Percentiles rank a stretch among this genome's conserved stretches.
phyloP scores from a whole-genome alignment of 2,797 vertebrate genomes.

The Scolopax rusticola region DNA sequence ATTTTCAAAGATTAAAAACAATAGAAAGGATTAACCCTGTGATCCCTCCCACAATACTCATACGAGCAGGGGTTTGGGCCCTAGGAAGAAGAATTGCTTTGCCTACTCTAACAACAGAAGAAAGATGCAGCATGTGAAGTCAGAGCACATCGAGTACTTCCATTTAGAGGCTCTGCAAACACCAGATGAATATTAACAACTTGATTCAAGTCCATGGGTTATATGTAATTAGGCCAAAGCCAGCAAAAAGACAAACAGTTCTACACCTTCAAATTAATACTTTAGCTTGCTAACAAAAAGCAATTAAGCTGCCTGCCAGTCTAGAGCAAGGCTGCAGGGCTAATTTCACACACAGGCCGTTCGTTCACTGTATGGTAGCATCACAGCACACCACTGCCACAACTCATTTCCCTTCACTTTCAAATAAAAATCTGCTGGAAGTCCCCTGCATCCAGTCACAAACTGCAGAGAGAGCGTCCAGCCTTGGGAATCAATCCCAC shows the following conservation, averaged over 20 bases:
- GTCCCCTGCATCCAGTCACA: neutral
- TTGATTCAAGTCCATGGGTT: slow-evolving; percentile 52
- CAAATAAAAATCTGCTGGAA: neutral
- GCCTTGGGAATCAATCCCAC: neutral
- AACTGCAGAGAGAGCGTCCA: neutral
- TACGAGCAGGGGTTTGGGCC: neutral
- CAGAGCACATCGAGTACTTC: slow-evolving; percentile 27
- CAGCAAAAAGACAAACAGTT: slow-evolving; percentile 67
- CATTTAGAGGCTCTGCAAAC: slow-evolving; percentile 34
- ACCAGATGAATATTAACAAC: slow-evolving; percentile 62
- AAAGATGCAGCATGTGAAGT: slow-evolving; percentile 12
- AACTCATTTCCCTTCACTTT: neutral
- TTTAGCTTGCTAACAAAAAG: slow-evolving; percentile 58
- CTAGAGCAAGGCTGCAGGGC: neutral
- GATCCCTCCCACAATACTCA: neutral
- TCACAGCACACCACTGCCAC: neutral
- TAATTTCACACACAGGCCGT: neutral
- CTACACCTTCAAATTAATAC: slow-evolving; percentile 50
- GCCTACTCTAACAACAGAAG: neutral
- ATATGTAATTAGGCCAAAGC: slow-evolving; percentile 65
- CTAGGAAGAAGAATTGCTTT: neutral
- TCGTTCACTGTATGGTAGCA: neutral
- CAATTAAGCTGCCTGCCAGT: slow-evolving; percentile 48
- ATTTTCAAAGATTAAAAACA: neutral
- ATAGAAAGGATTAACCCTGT: neutral